Percentiles rank a stretch among this genome's conserved stretches.
phyloP scores from a whole-genome alignment of 2,797 vertebrate species.

The Crenuchus spilurus region DNA sequence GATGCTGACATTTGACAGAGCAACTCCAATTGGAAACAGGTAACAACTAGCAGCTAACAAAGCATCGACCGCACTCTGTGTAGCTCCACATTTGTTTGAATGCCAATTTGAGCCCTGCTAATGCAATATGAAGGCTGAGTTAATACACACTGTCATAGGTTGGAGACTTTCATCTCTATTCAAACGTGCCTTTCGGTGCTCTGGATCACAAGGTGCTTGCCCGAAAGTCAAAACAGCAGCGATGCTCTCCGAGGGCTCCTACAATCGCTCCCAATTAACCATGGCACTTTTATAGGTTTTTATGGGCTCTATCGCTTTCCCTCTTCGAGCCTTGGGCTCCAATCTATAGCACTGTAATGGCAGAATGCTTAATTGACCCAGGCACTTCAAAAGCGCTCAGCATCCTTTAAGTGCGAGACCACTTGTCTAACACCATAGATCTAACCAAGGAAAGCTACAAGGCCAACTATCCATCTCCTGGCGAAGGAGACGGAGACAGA shows the following conservation, averaged over 20 bases:
- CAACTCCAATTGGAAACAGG: background rate
- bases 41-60: background rate
- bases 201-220: constrained; percentile 16
- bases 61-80: background rate
- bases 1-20: background rate
- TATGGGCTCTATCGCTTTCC: constrained; percentile 30
- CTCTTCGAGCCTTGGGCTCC: constrained; percentile 21
- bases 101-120: background rate
- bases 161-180: constrained; percentile 22
- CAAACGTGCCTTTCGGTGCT: background rate
- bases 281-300: constrained; percentile 45
- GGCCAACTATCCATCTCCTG: constrained; percentile 42
- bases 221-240: constrained; percentile 17
- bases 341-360: constrained; percentile 47
- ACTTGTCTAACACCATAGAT: constrained; percentile 47
- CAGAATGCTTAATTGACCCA: constrained; percentile 56
- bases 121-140: constrained; percentile 7
- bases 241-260: constrained; percentile 25
- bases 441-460: constrained; percentile 37
- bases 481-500: constrained; percentile 7
- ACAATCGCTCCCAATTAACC: constrained; percentile 46
- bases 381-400: constrained; percentile 47
- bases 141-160: constrained; percentile 1
- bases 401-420: constrained; percentile 41
- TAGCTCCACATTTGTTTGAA: background rate